Base-by-base conservation (phyloP, 2,797 vertebrate genomes). In the Gobionotothen gibberifrons region DNA sequence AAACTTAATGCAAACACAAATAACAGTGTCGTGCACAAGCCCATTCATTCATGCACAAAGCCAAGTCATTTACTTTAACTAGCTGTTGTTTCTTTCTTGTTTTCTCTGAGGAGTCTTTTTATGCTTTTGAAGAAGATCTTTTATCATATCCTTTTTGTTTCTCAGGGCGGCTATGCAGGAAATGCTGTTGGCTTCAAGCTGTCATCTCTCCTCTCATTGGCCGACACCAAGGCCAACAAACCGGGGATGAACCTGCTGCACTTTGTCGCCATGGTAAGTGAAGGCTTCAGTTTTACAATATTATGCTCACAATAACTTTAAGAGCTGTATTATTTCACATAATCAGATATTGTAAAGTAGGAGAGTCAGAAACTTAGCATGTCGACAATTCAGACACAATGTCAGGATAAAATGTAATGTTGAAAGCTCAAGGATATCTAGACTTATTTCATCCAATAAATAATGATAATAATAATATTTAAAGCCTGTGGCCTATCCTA, bases 151-250 rank as follows among this genome's bases (percentile, higher is more conserved):
- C 3, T 67, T 22, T 75, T 14, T 57, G 19, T 6, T 70, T 87
- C 79, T 81, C 88, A 99, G 98, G 98, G 98, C 58, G 97, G 98
- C 32, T 98, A 97, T 43, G 98, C 98, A 46, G 98, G 98, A 81
- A 99, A 99, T 22, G 98, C 98, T 9, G 97, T 98, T 71, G 98
- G 98, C 57, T 99, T 99, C 93, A 99, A 99, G 72, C 91, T 99
- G 64, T 98, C 98, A 0, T 99, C 98, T 0, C 95, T 99, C 78
- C 97, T 99, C 76, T 98, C 97, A 39, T 72, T 99, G 89, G 97
- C 97, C 8, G 98, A 99, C 91, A 99, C 98, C 14, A 99, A 97
- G 90, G 97, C 98, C 85, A 99, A 99, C 94, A 99, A 97, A 79
- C 98, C 98, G 0, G 98, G 97, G 63, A 99, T 99, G 98, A 99